These are phyloP conservation scores for Buphagus erythrorhynchus DNA, from an alignment of 2,797 vertebrate genomes.

Conservation along the genomic window DNA sequence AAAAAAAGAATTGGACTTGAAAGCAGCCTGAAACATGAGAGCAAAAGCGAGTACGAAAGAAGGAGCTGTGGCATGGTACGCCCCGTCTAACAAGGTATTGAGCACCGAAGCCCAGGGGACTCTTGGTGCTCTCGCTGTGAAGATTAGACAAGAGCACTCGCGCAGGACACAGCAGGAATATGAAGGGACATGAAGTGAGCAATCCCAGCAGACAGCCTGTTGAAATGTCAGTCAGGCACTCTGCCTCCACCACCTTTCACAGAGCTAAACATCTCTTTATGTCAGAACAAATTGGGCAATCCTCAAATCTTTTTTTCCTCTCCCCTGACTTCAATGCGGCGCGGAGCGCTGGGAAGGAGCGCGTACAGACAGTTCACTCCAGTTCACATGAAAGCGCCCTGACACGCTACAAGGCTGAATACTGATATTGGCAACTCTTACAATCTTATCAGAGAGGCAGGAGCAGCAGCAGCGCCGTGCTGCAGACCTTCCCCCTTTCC, in stretches of 20 bases:
- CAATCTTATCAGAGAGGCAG: slow-evolving; percentile 25
- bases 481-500: slow-evolving; percentile 25
- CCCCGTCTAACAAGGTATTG: slow-evolving; percentile 86
- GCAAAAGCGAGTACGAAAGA: background rate
- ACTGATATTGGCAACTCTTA: slow-evolving; percentile 54
- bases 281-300: slow-evolving; percentile 89
- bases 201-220: slow-evolving; percentile 75
- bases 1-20: background rate
- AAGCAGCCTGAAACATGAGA: slow-evolving; percentile 19
- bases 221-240: slow-evolving; percentile 80
- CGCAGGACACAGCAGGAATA: slow-evolving; percentile 70
- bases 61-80: background rate
- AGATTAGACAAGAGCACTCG: slow-evolving; percentile 85
- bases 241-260: slow-evolving; percentile 79
- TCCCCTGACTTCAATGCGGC: slow-evolving; percentile 73
- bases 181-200: slow-evolving; percentile 65
- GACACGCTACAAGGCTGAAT: slow-evolving; percentile 46
- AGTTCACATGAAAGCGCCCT: slow-evolving; percentile 70
- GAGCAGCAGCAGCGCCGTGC: background rate
- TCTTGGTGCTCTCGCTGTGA: slow-evolving; percentile 77
- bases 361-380: slow-evolving; percentile 58
- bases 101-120: slow-evolving; percentile 83
- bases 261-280: slow-evolving; percentile 88
- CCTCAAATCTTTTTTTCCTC: slow-evolving; percentile 84
- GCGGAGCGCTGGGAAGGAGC: slow-evolving; percentile 44